Evolutionary conservation across 2,888 invertebrate genomes (phyloP), one percentile per base, ranked within the genome.

Genomic region (Micoletzkya japonica): DNA sequence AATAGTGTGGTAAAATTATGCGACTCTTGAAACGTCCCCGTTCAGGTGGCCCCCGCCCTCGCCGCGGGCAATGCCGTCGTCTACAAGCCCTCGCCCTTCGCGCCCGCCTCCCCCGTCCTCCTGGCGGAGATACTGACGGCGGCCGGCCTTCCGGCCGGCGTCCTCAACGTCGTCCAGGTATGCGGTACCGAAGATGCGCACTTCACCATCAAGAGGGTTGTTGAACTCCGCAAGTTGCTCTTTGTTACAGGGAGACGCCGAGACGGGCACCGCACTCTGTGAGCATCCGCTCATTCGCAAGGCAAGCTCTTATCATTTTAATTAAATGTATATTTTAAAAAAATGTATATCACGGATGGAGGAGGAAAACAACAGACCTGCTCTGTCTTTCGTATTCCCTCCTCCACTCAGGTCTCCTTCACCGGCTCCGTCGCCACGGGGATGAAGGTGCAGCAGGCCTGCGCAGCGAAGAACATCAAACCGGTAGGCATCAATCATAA

Each of bases 51-150:
- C 3, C 88, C 88, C 3, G 88, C 88, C 0, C 81, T 89, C 7
- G 88, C 88, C 1, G 88, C 88, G 82, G 89, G 90, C 34, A 90
- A 89, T 76, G 85, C 88, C 2, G 85, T 90, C 72, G 88, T 90
- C 17, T 89, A 88, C 80, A 90, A 90, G 70, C 90, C 90, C 14
- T 88, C 89, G 14, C 89, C 87, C 50, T 85, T 89, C 52, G 89
- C 89, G 0, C 89, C 90, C 0, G 82, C 88, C 2, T 88, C 89
- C 14, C 88, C 89, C 28, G 87, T 89, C 14, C 82, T 88, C 72
- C 81, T 90, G 66, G 89, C 87, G 4, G 89, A 89, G 80, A 86
- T 89, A 17, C 86, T 89, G 64, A 81, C 82, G 2, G 87, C 88
- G 68, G 88, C 88, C 56, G 90, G 89, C 0, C 75, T 89, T 7